Evolutionary conservation across 1,140 invertebrate species (phyloP).

Genomic region (Venturia canescens): DNA sequence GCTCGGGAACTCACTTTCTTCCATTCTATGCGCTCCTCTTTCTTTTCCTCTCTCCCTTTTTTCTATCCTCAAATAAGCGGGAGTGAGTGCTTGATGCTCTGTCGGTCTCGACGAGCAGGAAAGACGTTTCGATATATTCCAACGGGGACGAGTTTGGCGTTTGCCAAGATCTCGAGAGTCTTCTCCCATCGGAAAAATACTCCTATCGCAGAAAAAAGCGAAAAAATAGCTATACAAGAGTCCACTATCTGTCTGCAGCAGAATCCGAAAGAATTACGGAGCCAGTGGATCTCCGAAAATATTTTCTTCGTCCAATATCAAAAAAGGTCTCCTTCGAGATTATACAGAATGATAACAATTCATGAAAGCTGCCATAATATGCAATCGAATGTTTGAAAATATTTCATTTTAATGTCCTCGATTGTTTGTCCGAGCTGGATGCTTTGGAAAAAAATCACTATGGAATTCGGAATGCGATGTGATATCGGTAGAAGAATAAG

Average conservation of each 20-base stretch:
- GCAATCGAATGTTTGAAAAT: too few species aligned
- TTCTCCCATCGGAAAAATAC: constrained; percentile 14
- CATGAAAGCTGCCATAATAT: too few species aligned
- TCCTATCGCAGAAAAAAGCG: constrained; percentile 33
- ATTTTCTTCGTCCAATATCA: background rate
- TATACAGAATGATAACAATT: background rate
- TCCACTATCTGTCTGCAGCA: constrained; percentile 22
- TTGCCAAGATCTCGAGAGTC: constrained; percentile 37
- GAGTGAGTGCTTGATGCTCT: constrained; percentile 41
- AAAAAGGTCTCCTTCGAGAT: background rate
- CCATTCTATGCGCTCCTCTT: constrained; percentile 7
- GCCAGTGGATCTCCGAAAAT: constrained; percentile 3
- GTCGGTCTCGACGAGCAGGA: constrained; percentile 27
- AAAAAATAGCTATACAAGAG: background rate
- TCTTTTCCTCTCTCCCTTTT: constrained; percentile 22
- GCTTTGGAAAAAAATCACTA: constrained; percentile 7
- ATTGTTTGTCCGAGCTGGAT: background rate
- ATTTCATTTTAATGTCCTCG: too few species aligned
- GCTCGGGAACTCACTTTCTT: constrained; percentile 30
- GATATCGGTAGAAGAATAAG: constrained; percentile 30
- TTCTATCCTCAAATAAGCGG: constrained; percentile 28
- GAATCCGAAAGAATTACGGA: constrained; percentile 23
- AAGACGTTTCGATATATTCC: constrained; percentile 41
- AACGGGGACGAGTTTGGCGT: constrained; percentile 42
- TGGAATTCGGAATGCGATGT: constrained; percentile 46